These are phyloP conservation scores for Platichthys flesus DNA, from an alignment of 2,113 vertebrate species.

Conservation along the genomic window DNA sequence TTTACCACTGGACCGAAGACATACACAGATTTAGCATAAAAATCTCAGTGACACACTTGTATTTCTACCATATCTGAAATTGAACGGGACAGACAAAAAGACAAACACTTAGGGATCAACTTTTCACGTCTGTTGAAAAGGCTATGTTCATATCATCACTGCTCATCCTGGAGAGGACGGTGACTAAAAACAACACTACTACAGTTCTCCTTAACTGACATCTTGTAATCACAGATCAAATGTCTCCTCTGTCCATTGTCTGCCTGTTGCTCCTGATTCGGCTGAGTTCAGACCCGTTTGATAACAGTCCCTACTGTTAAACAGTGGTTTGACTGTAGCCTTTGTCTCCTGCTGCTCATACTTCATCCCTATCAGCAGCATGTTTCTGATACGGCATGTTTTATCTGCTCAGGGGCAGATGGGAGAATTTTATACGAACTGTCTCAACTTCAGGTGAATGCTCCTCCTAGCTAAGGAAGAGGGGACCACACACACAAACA, in stretches of 20 bases:
- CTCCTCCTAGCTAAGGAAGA: conserved; percentile 12
- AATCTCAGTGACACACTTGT: conserved; percentile 4
- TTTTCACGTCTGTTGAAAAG: conserved; percentile 8
- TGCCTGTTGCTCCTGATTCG: conserved; percentile 14
- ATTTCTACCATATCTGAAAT: conserved; percentile 10
- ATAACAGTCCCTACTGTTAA: conserved; percentile 40
- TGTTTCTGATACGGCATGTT: conserved; percentile 16
- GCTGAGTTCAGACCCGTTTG: conserved; percentile 19
- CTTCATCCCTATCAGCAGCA: conserved; percentile 28
- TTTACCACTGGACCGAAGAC: conserved; percentile 14
- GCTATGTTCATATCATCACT: conserved; percentile 20
- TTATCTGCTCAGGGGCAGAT: conserved; percentile 42
- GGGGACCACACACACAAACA: conserved; percentile 40
- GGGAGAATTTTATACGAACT: conserved; percentile 1
- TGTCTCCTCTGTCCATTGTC: conserved; percentile 33
- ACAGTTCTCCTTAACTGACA: conserved; percentile 40
- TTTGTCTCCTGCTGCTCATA: conserved; percentile 48
- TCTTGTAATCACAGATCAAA: conserved; percentile 34
- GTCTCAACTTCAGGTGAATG: conserved; percentile 28
- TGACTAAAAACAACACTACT: conserved; percentile 17
- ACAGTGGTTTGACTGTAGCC: conserved; percentile 50
- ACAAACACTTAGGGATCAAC: conserved; percentile 7
- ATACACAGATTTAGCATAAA: not conserved
- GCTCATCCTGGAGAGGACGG: conserved; percentile 44
- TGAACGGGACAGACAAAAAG: conserved; percentile 12